These are phyloP conservation scores for Columba janthina DNA, from an alignment of 2,113 vertebrate species.

Conservation along the genomic window DNA sequence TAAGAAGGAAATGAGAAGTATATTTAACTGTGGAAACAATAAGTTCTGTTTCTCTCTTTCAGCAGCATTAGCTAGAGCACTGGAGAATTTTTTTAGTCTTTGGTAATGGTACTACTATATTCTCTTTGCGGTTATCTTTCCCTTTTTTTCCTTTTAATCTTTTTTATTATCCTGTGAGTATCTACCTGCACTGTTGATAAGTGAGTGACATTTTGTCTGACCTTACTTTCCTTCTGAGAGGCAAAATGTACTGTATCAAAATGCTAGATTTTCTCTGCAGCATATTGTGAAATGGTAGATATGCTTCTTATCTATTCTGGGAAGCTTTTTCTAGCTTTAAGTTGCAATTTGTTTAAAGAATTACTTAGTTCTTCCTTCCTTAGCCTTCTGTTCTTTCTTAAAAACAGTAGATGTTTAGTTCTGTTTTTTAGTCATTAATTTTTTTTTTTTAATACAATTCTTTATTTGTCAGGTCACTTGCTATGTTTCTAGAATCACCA, in stretches of 20 bases:
- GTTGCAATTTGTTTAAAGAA: not conserved
- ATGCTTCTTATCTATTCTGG: not conserved
- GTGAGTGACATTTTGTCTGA: not conserved
- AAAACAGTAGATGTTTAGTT: not conserved
- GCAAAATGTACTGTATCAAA: not conserved
- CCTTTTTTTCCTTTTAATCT: not conserved
- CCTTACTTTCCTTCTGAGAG: not conserved
- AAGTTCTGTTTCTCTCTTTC: not conserved
- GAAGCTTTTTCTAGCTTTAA: not conserved
- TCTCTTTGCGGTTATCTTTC: not conserved
- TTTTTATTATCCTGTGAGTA: not conserved
- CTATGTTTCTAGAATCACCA: not conserved
- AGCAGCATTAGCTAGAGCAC: not conserved
- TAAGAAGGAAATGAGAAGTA: not conserved
- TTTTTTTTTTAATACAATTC: not conserved
- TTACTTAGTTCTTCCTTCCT: not conserved
- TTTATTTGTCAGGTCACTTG: not conserved
- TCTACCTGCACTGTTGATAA: not conserved
- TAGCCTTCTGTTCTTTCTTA: not conserved
- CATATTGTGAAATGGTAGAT: not conserved
- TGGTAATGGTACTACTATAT: not conserved
- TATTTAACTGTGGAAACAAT: not conserved
- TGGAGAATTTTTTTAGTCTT: not conserved
- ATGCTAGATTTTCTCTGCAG: not conserved
- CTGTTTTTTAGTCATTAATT: not conserved